A percentile compares a stretch with the other conserved stretches of the same genome.
These are phyloP conservation scores for Tenthredo distinguenda DNA, from an alignment of 2,888 invertebrate genomes.

Conservation along the genomic window DNA sequence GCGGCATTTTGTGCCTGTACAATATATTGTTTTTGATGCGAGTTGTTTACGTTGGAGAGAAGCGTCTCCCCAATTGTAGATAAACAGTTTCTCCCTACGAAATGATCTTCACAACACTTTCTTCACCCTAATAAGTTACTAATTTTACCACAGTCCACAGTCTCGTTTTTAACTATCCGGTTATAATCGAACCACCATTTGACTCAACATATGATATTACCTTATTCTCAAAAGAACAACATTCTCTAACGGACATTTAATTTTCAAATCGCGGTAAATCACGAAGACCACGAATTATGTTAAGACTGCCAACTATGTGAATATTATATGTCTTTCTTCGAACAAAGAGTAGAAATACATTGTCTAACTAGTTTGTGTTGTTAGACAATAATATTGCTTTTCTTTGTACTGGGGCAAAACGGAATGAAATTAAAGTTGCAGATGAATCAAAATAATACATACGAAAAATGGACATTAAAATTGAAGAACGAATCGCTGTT, in stretches of 20 bases:
- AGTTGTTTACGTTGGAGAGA: background rate
- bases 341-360: background rate
- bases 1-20: conserved; percentile 66
- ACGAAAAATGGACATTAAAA: conserved; percentile 26
- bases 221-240: conserved; percentile 6
- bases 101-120: background rate
- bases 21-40: conserved; percentile 1
- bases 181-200: conserved; percentile 1
- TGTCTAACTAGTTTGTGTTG: background rate
- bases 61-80: background rate
- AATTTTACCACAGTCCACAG: background rate
- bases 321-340: background rate
- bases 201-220: background rate
- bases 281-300: background rate
- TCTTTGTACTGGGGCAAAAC: background rate
- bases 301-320: background rate
- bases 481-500: background rate
- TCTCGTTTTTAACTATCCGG: background rate
- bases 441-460: conserved; percentile 20
- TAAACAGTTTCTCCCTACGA: background rate
- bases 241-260: conserved; percentile 41
- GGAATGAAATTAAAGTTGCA: background rate
- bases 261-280: conserved; percentile 33
- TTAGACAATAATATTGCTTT: background rate
- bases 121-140: background rate